Conservation (phyloP, 2,888 invertebrate genomes). For the Mesochorus sp. region DNA sequence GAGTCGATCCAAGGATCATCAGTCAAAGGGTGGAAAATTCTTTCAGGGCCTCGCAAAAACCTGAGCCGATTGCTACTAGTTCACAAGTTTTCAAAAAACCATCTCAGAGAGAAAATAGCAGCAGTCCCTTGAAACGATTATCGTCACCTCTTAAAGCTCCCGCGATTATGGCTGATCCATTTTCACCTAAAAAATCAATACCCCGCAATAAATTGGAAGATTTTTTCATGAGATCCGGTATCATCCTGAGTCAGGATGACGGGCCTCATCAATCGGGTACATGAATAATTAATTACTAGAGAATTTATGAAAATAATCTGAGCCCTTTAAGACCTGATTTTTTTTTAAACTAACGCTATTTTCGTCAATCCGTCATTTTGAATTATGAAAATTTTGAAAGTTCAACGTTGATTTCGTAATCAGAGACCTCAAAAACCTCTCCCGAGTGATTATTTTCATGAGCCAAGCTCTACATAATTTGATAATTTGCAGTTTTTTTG, state of each 20-base stretch:
- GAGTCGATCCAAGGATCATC: not conserved
- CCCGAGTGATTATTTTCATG: too few species aligned
- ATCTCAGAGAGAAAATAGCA: conserved; percentile 44
- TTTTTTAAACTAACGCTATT: too few species aligned
- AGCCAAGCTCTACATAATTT: too few species aligned
- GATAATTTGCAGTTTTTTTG: too few species aligned
- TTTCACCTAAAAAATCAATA: not conserved
- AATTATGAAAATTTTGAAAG: too few species aligned
- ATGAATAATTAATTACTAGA: conserved; percentile 12
- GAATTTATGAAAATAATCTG: too few species aligned
- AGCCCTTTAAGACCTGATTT: too few species aligned
- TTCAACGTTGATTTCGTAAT: too few species aligned
- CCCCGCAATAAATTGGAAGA: conserved; percentile 58
- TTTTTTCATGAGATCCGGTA: conserved; percentile 72
- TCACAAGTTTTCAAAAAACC: conserved; percentile 1
- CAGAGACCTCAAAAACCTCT: too few species aligned
- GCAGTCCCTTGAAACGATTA: conserved; percentile 31
- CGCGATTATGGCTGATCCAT: not conserved
- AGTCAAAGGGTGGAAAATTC: not conserved
- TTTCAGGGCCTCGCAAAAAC: not conserved
- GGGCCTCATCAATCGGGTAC: conserved; percentile 68
- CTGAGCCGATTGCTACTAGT: not conserved
- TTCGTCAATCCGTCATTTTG: too few species aligned
- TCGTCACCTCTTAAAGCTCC: not conserved
- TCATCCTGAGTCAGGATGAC: conserved; percentile 65